These are phyloP conservation scores for Pseudachorutes palmiensis DNA, from an alignment of 1,140 invertebrate genomes.

Conservation along the genomic window DNA sequence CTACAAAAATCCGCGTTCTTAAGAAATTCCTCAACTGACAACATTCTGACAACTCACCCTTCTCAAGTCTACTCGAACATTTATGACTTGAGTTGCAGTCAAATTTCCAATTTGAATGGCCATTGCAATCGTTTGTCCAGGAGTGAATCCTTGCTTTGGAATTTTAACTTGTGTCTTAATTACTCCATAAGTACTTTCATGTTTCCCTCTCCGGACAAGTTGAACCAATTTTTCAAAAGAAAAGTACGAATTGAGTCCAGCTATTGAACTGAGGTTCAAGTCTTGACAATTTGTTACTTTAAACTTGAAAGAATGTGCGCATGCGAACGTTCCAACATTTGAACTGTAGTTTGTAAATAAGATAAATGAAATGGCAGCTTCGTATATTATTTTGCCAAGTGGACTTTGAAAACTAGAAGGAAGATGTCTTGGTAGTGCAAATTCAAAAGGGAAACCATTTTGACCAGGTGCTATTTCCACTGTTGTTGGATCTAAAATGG, in stretches of 20 bases:
- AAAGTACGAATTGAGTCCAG: constrained; percentile 7
- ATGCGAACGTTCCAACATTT: neutral
- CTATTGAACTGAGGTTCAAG: neutral
- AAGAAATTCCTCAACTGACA: neutral
- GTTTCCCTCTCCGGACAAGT: neutral
- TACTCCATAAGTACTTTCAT: neutral
- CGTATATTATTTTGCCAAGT: neutral
- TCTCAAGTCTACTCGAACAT: neutral
- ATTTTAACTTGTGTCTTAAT: neutral
- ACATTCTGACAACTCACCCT: neutral
- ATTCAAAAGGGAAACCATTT: constrained; percentile 5
- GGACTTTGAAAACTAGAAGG: neutral
- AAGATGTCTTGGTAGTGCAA: constrained; percentile 1
- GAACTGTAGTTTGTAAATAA: neutral
- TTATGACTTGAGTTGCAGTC: neutral
- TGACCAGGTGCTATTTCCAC: neutral
- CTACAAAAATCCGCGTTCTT: neutral
- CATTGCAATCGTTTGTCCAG: neutral
- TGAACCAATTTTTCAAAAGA: neutral
- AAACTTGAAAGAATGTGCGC: neutral
- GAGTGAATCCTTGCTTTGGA: neutral
- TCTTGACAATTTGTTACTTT: neutral
- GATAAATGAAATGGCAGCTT: neutral
- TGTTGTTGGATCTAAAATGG: neutral
- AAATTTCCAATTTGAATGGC: neutral